Conservation (phyloP, 2,888 invertebrate genomes). For the Sceliomorpha sp. region DNA sequence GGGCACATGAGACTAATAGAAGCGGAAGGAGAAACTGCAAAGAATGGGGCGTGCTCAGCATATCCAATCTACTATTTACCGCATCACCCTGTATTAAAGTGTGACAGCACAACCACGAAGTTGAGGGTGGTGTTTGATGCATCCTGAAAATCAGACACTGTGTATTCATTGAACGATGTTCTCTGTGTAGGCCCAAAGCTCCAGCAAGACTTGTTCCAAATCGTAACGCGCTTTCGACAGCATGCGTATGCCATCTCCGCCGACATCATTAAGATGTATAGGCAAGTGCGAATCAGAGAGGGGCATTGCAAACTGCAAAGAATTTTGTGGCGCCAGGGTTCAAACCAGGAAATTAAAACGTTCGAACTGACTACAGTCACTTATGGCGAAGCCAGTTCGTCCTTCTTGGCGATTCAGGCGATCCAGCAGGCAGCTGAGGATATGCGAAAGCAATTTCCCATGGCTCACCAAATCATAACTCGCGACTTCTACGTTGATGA, state of each 20-base stretch:
- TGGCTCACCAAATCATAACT: conserved; percentile 22
- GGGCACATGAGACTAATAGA: conserved; percentile 28
- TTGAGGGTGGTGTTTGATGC: neutral
- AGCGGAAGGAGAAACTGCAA: neutral
- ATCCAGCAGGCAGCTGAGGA: conserved; percentile 56
- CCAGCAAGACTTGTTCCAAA: neutral
- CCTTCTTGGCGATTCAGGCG: conserved; percentile 57
- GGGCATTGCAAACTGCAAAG: neutral
- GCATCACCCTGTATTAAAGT: too few species aligned
- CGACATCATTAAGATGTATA: too few species aligned
- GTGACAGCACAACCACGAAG: too few species aligned
- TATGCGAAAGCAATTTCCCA: conserved; percentile 36
- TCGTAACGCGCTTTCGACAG: neutral
- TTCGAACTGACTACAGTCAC: conserved; percentile 58
- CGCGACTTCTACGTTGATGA: conserved; percentile 50
- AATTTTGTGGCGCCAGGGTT: neutral
- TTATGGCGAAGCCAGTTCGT: conserved; percentile 58
- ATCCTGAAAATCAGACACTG: neutral
- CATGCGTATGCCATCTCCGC: neutral
- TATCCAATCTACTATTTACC: too few species aligned
- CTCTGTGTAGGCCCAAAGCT: neutral
- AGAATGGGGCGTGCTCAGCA: too few species aligned
- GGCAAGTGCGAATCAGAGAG: neutral
- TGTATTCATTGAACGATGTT: neutral
- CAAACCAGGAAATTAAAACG: neutral